These are phyloP conservation scores for Drosophila ogumai DNA, from an alignment of 1,140 invertebrate species.

Conservation along the genomic window DNA sequence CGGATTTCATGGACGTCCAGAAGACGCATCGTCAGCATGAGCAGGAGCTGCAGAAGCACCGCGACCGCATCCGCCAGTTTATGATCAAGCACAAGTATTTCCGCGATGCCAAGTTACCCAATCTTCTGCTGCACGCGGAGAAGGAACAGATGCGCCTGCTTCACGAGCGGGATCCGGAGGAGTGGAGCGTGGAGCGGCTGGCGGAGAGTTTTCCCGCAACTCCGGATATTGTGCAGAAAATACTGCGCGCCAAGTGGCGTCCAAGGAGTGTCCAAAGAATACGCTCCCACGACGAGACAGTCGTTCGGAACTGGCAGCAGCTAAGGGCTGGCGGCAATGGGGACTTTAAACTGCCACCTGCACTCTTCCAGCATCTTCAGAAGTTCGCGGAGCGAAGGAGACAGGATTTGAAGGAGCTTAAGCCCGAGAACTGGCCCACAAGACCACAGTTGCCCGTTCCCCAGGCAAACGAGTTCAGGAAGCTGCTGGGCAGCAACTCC, in stretches of 20 bases:
- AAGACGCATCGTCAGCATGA: conserved; percentile 83
- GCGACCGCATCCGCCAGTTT: conserved; percentile 86
- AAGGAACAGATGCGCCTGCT: conserved; percentile 92
- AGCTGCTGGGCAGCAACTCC: conserved; percentile 76
- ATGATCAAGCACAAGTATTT: conserved; percentile 92
- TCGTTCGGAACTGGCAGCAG: conserved; percentile 89
- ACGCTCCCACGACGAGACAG: conserved; percentile 88
- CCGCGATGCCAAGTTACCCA: conserved; percentile 88
- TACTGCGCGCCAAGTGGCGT: conserved; percentile 88
- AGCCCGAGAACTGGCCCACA: conserved; percentile 53
- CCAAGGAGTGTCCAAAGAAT: conserved; percentile 87
- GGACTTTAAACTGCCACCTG: conserved; percentile 84
- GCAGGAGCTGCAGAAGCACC: conserved; percentile 76
- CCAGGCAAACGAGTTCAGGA: conserved; percentile 82
- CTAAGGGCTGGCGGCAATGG: conserved; percentile 86
- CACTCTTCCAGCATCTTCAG: conserved; percentile 87
- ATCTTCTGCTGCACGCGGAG: conserved; percentile 93
- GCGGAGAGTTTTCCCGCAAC: conserved; percentile 92
- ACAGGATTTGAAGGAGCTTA: conserved; percentile 53
- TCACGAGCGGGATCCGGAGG: conserved; percentile 88
- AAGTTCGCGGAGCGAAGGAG: conserved; percentile 86
- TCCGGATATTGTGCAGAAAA: conserved; percentile 87
- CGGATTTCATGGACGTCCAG: conserved; percentile 85
- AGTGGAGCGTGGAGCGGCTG: conserved; percentile 90
- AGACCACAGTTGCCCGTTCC: conserved; percentile 63